Conservation (phyloP, 2,797 vertebrate genomes). For the Tinamus major region DNA sequence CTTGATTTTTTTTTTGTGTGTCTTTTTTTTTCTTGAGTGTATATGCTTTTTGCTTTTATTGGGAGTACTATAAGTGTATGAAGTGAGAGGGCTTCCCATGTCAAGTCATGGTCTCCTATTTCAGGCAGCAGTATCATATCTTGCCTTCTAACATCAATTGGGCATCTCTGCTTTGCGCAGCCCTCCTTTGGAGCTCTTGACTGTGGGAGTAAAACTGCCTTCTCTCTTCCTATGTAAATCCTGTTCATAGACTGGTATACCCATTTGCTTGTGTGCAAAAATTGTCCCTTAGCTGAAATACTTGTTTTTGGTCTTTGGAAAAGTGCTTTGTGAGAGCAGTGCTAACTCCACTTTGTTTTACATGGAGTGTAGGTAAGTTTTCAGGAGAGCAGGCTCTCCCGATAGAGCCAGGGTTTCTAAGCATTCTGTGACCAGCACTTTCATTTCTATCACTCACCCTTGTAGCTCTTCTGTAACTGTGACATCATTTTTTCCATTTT, state of each 20-base stretch:
- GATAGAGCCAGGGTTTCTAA: not conserved
- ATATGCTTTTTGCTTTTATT: constrained; percentile 25
- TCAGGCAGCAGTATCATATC: constrained; percentile 30
- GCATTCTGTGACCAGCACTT: not conserved
- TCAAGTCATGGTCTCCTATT: constrained; percentile 50
- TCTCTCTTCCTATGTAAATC: not conserved
- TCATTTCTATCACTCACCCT: not conserved
- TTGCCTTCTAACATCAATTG: constrained; percentile 53
- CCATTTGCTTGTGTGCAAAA: not conserved
- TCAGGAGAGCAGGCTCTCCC: not conserved
- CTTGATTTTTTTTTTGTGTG: no score
- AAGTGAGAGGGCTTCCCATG: constrained; percentile 43
- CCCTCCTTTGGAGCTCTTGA: constrained; percentile 3
- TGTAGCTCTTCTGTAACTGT: not conserved
- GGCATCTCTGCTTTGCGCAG: not conserved
- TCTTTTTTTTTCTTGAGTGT: constrained; percentile 1
- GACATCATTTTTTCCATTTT: not conserved
- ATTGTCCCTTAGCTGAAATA: not conserved
- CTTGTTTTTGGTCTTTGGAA: not conserved
- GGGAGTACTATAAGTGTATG: constrained; percentile 17
- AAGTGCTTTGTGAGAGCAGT: not conserved
- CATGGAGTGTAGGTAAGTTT: no score
- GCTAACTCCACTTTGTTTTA: not conserved
- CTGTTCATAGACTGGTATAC: not conserved
- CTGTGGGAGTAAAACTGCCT: not conserved